Percentiles rank a stretch among this genome's conserved stretches.
Conservation (phyloP, 2,888 invertebrate species). For the Dysmachus trigonus region DNA sequence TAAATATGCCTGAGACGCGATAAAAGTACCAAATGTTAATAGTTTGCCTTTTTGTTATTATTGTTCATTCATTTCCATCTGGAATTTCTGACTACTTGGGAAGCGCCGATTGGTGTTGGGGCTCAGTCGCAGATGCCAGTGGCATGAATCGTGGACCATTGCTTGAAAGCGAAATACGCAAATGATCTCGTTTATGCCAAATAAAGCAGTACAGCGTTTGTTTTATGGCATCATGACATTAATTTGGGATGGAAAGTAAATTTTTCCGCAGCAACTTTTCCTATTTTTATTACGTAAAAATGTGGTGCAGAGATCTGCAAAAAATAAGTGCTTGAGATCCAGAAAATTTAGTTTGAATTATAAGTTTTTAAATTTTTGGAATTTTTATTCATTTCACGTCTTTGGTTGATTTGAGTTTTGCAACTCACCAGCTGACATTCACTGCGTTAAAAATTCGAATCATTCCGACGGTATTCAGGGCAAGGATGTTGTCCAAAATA, state of each 20-base stretch:
- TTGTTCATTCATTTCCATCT: neutral
- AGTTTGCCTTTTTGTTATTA: neutral
- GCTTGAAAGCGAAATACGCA: constrained; percentile 4
- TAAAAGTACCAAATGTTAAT: neutral
- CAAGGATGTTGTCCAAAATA: neutral
- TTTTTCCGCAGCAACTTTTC: neutral
- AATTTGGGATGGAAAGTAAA: constrained; percentile 11
- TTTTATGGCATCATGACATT: constrained; percentile 27
- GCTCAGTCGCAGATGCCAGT: neutral
- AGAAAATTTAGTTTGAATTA: neutral
- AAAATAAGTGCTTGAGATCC: neutral
- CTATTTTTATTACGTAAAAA: neutral
- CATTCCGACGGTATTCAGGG: neutral
- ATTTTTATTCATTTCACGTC: constrained; percentile 8
- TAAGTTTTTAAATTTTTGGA: neutral
- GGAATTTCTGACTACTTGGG: neutral
- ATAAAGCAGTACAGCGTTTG: neutral
- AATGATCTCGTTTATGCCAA: constrained; percentile 15
- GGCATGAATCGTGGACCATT: neutral
- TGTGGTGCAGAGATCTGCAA: neutral
- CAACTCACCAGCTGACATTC: neutral
- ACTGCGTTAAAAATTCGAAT: neutral
- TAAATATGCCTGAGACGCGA: neutral
- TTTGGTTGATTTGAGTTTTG: neutral
- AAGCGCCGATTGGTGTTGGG: neutral